These are phyloP conservation scores for Sylvietta virens DNA, from an alignment of 2,113 vertebrate species.

Conservation along the genomic window DNA sequence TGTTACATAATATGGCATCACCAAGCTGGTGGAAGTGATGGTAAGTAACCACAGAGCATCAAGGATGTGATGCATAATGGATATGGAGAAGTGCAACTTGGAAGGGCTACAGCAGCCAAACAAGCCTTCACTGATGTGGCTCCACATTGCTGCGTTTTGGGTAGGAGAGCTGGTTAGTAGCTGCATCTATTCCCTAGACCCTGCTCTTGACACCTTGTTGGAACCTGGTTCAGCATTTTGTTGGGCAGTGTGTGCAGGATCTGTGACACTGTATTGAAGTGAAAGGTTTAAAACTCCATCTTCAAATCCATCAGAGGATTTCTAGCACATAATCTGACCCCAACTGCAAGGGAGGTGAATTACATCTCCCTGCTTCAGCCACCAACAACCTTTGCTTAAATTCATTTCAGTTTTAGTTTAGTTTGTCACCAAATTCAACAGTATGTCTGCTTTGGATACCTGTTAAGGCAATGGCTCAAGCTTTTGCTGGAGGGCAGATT, in stretches of 20 bases:
- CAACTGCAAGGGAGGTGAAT: neutral
- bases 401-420: neutral
- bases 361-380: neutral
- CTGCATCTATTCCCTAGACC: neutral
- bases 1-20: accelerated
- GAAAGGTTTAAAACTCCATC: neutral
- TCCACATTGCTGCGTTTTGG: accelerated
- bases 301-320: neutral
- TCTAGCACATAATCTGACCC: neutral
- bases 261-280: neutral
- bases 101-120: neutral
- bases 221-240: neutral
- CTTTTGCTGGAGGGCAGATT: neutral
- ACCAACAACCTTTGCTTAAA: neutral
- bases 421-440: neutral
- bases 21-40: neutral
- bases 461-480: neutral
- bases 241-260: neutral
- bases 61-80: neutral
- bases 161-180: neutral
- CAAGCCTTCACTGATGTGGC: neutral
- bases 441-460: neutral
- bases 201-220: neutral
- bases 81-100: neutral
- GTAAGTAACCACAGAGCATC: neutral